Conservation (phyloP, 2,888 invertebrate genomes). For the Entomobrya multifasciata region DNA sequence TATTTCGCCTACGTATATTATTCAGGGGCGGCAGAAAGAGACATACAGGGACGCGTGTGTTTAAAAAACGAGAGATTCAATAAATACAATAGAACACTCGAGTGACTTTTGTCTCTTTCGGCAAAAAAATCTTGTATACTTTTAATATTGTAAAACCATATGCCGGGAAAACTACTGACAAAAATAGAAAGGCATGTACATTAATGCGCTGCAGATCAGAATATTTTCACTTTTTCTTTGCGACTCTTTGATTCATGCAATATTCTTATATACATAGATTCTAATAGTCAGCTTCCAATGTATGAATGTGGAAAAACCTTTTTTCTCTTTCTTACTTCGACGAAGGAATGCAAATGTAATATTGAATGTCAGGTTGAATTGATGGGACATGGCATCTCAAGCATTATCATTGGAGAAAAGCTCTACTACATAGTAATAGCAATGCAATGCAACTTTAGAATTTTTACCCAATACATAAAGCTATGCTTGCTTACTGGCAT, state of each 20-base stretch:
- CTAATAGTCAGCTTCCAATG: not conserved
- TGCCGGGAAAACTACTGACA: not conserved
- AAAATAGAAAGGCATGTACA: not conserved
- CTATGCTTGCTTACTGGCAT: not conserved
- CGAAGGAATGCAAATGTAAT: constrained; percentile 73
- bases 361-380: constrained; percentile 78
- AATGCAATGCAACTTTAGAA: constrained; percentile 57
- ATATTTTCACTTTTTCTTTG: not conserved
- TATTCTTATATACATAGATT: not conserved
- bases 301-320: constrained; percentile 10
- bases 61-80: not conserved
- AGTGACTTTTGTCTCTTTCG: constrained; percentile 37
- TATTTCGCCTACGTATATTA: too few relatives aligned
- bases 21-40: too few relatives aligned
- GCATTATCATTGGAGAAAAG: constrained; percentile 20
- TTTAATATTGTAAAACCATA: not conserved
- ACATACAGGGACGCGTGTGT: not conserved
- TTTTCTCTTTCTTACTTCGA: constrained; percentile 12
- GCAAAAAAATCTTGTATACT: constrained; percentile 33
- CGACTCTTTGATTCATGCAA: constrained; percentile 19
- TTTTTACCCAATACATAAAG: constrained; percentile 37
- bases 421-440: not conserved
- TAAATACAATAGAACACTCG: constrained; percentile 6
- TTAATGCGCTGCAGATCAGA: constrained; percentile 38
- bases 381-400: constrained; percentile 74